Conservation (phyloP, 2,888 invertebrate genomes). For the Tupiocoris notatus region DNA sequence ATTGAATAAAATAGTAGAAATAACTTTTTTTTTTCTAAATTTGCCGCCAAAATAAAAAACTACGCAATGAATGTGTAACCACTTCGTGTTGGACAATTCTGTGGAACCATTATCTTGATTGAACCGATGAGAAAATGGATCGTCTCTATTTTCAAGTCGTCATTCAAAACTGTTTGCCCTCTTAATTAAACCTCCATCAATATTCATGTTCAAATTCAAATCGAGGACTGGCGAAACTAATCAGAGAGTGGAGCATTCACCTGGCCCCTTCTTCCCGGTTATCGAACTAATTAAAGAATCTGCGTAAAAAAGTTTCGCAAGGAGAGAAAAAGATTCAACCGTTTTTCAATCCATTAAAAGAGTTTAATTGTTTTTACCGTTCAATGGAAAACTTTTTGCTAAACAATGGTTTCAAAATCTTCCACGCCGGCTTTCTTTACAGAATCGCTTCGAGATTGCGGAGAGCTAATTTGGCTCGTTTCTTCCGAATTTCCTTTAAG, state of each 20-base stretch:
- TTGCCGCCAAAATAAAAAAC: no score
- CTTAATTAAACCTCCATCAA: slow-evolving; percentile 9
- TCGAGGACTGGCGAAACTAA: background rate
- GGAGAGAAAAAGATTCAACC: background rate
- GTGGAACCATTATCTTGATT: background rate
- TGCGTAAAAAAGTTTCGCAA: background rate
- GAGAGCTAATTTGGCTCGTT: background rate
- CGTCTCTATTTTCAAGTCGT: background rate
- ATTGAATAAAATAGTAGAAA: no score
- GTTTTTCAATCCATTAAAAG: background rate
- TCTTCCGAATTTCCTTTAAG: background rate
- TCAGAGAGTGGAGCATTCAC: background rate
- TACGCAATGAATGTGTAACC: no score
- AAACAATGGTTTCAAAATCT: background rate
- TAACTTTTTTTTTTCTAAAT: no score
- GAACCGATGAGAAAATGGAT: background rate
- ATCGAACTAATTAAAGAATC: background rate
- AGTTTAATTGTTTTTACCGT: background rate
- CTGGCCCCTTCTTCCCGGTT: background rate
- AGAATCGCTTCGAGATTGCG: background rate
- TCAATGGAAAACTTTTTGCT: background rate
- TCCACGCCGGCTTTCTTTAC: background rate
- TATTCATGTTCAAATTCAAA: slow-evolving; percentile 12
- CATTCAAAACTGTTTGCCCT: slow-evolving; percentile 14
- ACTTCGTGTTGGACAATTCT: no score